Evolutionary conservation across 2,888 invertebrate genomes (phyloP).

Genomic region (Pristionchus maxplancki): DNA sequence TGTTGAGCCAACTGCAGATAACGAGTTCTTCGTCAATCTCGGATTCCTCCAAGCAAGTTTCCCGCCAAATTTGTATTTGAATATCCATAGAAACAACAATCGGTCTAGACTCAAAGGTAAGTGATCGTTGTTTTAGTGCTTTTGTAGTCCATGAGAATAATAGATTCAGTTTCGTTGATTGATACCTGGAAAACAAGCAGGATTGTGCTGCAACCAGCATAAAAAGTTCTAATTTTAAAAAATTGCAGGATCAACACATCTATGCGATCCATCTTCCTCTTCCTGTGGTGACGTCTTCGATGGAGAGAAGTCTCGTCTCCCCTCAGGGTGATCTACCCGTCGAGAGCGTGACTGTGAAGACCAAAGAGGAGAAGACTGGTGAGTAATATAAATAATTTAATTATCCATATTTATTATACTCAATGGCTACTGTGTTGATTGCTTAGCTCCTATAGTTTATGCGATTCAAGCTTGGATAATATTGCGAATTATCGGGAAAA

Average conservation of each 20-base stretch:
- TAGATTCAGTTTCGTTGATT: not conserved
- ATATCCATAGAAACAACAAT: not conserved
- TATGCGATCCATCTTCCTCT: conserved; percentile 19
- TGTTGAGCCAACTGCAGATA: not conserved
- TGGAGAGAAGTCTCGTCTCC: not conserved
- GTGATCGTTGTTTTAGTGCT: not conserved
- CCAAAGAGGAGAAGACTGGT: conserved; percentile 28
- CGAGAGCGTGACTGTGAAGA: not conserved
- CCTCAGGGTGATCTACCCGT: not conserved
- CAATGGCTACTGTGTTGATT: too few species aligned
- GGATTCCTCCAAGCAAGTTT: conserved; percentile 44
- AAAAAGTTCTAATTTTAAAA: not conserved
- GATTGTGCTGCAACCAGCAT: not conserved
- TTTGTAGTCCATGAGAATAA: not conserved
- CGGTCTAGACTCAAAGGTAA: not conserved
- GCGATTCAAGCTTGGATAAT: too few species aligned
- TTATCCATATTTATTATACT: too few species aligned
- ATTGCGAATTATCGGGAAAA: too few species aligned
- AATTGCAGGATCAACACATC: conserved; percentile 46
- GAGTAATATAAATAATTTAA: not conserved
- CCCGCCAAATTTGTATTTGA: not conserved
- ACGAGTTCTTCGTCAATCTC: conserved; percentile 20
- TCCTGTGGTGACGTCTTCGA: not conserved
- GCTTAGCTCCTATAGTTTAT: too few species aligned
- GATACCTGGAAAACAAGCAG: not conserved